Conservation (phyloP, 1,140 invertebrate genomes). For the Anagrus nilaparvatae region DNA sequence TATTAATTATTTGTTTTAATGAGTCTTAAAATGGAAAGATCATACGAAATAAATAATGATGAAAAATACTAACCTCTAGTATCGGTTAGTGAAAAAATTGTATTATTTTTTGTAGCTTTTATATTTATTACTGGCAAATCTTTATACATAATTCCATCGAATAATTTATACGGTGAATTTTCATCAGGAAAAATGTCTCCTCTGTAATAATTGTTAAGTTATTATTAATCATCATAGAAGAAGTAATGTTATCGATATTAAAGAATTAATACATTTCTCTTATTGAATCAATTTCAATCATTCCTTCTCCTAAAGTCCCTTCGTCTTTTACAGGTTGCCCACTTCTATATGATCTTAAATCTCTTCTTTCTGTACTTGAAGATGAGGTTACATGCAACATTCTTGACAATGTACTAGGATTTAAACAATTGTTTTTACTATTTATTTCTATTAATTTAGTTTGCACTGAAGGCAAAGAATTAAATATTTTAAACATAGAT, state of each 20-base stretch:
- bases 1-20: background rate
- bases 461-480: background rate
- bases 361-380: constrained; percentile 40
- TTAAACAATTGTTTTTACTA: background rate
- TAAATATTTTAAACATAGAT: background rate
- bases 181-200: constrained; percentile 62
- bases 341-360: constrained; percentile 46
- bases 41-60: constrained; percentile 1
- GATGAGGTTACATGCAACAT: constrained; percentile 32
- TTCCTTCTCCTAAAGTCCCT: constrained; percentile 57
- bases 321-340: constrained; percentile 50
- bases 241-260: too few relatives aligned
- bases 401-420: constrained; percentile 10
- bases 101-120: constrained; percentile 75
- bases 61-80: constrained; percentile 44
- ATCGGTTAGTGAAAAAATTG: constrained; percentile 67
- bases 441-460: too few relatives aligned
- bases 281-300: constrained; percentile 47
- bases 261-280: constrained; percentile 22
- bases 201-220: constrained; percentile 54
- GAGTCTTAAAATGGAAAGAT: constrained; percentile 3
- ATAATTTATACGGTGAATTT: constrained; percentile 60
- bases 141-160: constrained; percentile 67
- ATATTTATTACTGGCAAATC: constrained; percentile 76
- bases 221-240: too few relatives aligned